A percentile compares a stretch with the other conserved stretches of the same genome.
These are phyloP conservation scores for Sitta europaea DNA, from an alignment of 2,113 vertebrate genomes.

Conservation along the genomic window DNA sequence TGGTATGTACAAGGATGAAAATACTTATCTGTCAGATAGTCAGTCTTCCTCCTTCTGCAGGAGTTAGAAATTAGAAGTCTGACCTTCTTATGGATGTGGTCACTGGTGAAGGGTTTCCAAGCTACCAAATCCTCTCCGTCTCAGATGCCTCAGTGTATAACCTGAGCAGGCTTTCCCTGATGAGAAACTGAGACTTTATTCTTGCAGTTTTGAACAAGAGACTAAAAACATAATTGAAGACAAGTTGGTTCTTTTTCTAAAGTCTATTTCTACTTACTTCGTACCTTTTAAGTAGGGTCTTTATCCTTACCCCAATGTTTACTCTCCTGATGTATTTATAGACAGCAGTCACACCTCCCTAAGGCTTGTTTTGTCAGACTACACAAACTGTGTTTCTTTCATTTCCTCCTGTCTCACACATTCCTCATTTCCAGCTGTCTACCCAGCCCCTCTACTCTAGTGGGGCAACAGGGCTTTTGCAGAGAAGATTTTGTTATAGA, in stretches of 20 bases:
- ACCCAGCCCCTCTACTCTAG: background rate
- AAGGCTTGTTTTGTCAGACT: background rate
- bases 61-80: background rate
- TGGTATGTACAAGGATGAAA: background rate
- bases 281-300: background rate
- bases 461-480: accelerated
- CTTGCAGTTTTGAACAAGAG: background rate
- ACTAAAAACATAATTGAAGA: background rate
- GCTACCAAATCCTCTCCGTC: background rate
- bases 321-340: background rate
- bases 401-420: background rate
- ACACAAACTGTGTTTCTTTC: background rate
- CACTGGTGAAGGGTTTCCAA: background rate
- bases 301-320: background rate
- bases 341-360: background rate
- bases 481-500: background rate
- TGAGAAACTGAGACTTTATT: background rate
- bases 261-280: background rate
- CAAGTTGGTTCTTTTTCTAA: background rate
- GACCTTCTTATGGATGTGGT: background rate
- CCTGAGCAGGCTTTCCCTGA: background rate
- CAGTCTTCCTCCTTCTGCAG: background rate
- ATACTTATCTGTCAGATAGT: background rate
- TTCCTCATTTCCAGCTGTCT: background rate
- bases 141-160: no score